Conservation (phyloP, 2,113 vertebrate species). For the Oenanthe oenanthe region DNA sequence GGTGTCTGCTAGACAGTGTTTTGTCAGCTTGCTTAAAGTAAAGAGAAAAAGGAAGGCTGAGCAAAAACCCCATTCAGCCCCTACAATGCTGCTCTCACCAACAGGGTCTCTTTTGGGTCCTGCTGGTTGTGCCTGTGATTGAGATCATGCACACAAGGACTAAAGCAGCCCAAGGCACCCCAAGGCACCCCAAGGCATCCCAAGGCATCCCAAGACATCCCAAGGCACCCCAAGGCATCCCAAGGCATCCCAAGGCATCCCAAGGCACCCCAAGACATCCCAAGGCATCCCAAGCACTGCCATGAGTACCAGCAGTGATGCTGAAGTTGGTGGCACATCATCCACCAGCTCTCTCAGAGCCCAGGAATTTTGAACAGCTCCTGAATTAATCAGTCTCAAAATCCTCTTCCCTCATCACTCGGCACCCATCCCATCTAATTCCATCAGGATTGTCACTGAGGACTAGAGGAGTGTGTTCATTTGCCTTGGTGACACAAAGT, state of each 20-base stretch:
- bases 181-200: neutral
- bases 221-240: neutral
- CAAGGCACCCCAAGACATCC: neutral
- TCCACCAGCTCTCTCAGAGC: neutral
- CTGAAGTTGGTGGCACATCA: neutral
- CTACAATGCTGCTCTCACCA: neutral
- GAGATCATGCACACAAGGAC: rapidly evolving
- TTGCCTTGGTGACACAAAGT: neutral
- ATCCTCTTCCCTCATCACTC: neutral
- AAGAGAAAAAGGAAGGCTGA: neutral
- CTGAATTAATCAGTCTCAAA: neutral
- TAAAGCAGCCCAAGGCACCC: neutral
- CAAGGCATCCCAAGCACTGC: neutral
- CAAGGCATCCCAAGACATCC: neutral
- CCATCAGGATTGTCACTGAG: neutral
- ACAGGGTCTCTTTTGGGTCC: neutral
- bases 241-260: neutral
- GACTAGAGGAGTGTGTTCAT: neutral
- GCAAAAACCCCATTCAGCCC: neutral
- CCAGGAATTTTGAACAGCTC: neutral
- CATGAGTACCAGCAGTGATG: rapidly evolving
- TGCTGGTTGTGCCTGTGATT: too few species aligned
- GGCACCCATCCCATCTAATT: neutral
- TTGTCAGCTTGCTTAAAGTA: neutral
- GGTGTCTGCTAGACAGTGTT: neutral